A percentile compares a stretch with the other conserved stretches of the same genome.
Conservation (phyloP, 2,113 vertebrate species). For the Megalops atlanticus region DNA sequence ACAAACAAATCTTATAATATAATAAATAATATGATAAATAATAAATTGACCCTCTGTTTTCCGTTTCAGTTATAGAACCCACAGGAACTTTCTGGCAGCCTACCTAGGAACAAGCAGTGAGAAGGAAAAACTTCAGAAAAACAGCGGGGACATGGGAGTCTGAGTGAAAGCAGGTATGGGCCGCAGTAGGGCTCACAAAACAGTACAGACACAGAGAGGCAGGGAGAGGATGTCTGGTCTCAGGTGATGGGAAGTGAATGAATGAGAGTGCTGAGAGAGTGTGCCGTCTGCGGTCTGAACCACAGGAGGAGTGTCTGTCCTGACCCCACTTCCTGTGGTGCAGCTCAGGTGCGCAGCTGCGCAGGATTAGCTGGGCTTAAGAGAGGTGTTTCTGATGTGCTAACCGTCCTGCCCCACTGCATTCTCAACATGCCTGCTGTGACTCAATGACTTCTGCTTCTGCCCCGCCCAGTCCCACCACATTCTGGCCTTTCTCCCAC, state of each 20-base stretch:
- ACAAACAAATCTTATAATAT: too few relatives aligned
- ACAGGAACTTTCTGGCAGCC: constrained; percentile 65
- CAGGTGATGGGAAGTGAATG: not conserved
- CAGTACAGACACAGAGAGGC: not conserved
- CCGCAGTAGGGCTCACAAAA: not conserved
- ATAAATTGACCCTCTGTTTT: constrained; percentile 25
- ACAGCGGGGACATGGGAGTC: constrained; percentile 44
- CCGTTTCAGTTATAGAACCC: constrained; percentile 66
- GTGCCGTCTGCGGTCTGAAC: not conserved
- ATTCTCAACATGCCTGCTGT: constrained; percentile 13
- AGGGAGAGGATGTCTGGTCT: not conserved
- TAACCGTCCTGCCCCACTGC: not conserved
- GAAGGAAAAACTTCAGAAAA: constrained; percentile 67
- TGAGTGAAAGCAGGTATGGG: constrained; percentile 48
- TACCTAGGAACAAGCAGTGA: constrained; percentile 62
- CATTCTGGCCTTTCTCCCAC: too few relatives aligned
- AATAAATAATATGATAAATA: too few relatives aligned
- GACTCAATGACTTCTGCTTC: constrained; percentile 11
- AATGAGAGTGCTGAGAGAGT: too few relatives aligned
- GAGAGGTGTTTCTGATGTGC: not conserved
- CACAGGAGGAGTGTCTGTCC: not conserved
- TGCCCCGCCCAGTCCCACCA: not conserved
- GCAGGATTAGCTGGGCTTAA: not conserved
- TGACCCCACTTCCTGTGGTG: not conserved
- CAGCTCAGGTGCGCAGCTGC: not conserved